Conservation (phyloP, 2,888 invertebrate species). For the Alsophila aescularia region DNA sequence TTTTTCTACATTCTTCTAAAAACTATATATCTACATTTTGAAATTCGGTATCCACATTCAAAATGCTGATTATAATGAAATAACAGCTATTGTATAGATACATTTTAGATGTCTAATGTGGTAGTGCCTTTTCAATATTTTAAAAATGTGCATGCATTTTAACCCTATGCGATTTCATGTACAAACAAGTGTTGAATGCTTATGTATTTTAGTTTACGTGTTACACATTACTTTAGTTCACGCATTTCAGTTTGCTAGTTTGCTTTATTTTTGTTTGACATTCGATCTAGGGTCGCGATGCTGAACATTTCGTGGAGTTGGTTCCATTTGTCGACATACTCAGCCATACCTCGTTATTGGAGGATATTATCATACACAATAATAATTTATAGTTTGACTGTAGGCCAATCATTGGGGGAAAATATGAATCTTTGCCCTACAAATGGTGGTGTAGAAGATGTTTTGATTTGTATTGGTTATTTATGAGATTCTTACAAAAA, state of each 20-base stretch:
- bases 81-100: conserved; percentile 5
- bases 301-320: conserved; percentile 20
- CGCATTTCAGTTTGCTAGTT: conserved; percentile 53
- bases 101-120: conserved; percentile 20
- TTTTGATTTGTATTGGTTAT: no score
- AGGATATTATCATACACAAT: no score
- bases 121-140: conserved; percentile 60
- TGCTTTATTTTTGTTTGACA: conserved; percentile 25
- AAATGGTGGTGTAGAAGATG: no score
- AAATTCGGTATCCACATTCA: conserved; percentile 4
- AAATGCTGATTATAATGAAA: neutral
- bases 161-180: conserved; percentile 50
- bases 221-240: conserved; percentile 44
- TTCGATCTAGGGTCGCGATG: conserved; percentile 11
- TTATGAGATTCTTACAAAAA: no score
- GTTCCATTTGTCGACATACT: no score
- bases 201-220: conserved; percentile 39
- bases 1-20: neutral
- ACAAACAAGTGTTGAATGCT: conserved; percentile 48
- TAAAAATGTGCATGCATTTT: conserved; percentile 60
- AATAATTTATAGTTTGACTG: no score
- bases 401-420: no score
- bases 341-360: no score
- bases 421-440: no score
- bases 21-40: neutral